Evolutionary conservation across 2,888 invertebrate species (phyloP), one percentile per base, ranked within the genome.

Genomic region (Cheilosia vulpina): DNA sequence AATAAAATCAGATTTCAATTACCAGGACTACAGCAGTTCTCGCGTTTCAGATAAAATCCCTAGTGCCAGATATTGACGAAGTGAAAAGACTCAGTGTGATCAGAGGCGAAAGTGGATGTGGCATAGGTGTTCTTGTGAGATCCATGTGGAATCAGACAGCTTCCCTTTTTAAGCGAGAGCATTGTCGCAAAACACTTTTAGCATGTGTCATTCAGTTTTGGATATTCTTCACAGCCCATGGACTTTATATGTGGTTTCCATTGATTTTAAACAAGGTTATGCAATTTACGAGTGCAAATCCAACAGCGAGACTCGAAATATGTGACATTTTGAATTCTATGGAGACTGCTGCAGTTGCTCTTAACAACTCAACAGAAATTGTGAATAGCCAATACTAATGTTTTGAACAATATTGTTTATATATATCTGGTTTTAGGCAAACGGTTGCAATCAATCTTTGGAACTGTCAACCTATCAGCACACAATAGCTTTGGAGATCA

Each of bases 181-280:
- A 91, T 77, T 77, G 89, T 11, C 78, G 80, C 1, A 90, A 89
- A 66, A 91, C 91, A 0, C 31, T 89, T 4, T 77, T 91, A 15
- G 88, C 89, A 4, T 90, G 91, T 68, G 27, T 87, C 1, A 89
- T 92, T 53, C 90, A 91, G 87, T 91, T 91, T 87, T 89, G 88
- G 11, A 90, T 90, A 63, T 91, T 89, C 85, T 88, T 89, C 62
- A 89, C 90, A 34, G 90, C 89, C 4, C 89, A 90, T 60, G 90
- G 91, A 0, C 88, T 92, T 19, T 90, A 91, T 38, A 90, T 92
- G 89, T 92, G 91, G 90, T 90, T 91, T 73, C 91, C 91, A 0
- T 90, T 90, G 52, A 90, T 92, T 17, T 87, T 91, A 0, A 91
- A 91, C 79, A 89, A 88, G 17, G 87, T 89, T 13, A 89, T 89